These are phyloP conservation scores for Tuta absoluta DNA, from an alignment of 2,888 invertebrate species.

Conservation along the genomic window DNA sequence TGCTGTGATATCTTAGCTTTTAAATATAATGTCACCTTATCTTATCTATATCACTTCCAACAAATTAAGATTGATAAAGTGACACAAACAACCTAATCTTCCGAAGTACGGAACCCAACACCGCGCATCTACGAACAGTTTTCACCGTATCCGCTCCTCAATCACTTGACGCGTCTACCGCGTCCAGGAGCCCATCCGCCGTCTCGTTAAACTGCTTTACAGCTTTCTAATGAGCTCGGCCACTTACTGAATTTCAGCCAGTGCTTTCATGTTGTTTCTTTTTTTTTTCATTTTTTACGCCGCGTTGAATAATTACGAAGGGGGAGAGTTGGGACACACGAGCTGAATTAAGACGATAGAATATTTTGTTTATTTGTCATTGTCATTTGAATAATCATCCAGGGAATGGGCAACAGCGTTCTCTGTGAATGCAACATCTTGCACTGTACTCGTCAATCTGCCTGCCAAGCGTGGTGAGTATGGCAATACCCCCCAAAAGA, in stretches of 20 bases:
- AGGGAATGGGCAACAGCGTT: not conserved
- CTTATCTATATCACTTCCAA: no score
- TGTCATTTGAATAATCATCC: not conserved
- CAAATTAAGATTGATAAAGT: no score
- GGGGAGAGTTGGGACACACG: slow-evolving; percentile 58
- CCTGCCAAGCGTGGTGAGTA: no score
- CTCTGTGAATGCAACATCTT: no score
- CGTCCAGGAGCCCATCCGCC: slow-evolving; percentile 39
- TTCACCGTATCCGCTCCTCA: not conserved
- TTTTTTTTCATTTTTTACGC: slow-evolving; percentile 57
- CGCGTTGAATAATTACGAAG: slow-evolving; percentile 69
- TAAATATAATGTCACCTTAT: no score
- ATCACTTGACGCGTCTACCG: slow-evolving; percentile 15
- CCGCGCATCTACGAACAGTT: not conserved
- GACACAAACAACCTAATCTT: no score
- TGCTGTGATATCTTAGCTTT: no score
- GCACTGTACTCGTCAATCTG: no score
- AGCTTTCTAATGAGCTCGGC: slow-evolving; percentile 60
- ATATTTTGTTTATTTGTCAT: not conserved
- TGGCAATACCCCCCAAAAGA: no score
- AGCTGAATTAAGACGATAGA: not conserved
- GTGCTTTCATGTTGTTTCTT: slow-evolving; percentile 65
- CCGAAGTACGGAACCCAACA: not conserved
- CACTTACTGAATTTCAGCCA: slow-evolving; percentile 61
- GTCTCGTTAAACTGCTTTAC: slow-evolving; percentile 49